These are phyloP conservation scores for Myiozetetes cayanensis DNA, from an alignment of 2,113 vertebrate species.

Conservation along the genomic window DNA sequence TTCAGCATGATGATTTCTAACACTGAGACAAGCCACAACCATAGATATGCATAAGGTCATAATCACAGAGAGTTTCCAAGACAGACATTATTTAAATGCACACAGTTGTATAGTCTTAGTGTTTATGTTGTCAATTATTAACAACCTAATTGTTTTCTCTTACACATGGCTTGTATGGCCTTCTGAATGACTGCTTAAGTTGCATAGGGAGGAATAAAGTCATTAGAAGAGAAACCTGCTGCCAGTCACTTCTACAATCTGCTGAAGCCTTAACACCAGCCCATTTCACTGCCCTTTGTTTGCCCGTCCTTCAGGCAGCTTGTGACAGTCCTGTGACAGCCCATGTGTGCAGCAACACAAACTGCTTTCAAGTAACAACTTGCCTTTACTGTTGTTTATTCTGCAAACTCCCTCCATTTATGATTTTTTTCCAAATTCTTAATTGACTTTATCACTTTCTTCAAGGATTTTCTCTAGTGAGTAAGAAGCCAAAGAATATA, in stretches of 20 bases:
- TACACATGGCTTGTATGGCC: background rate
- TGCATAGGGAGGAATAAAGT: background rate
- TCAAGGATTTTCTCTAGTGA: background rate
- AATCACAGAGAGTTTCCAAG: background rate
- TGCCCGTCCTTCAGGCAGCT: background rate
- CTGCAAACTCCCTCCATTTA: background rate
- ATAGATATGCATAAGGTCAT: background rate
- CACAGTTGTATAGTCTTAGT: background rate
- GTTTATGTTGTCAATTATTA: background rate
- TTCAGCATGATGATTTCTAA: background rate
- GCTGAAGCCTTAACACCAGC: background rate
- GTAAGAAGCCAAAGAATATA: background rate
- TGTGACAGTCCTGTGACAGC: slow-evolving; percentile 31
- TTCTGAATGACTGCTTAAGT: background rate
- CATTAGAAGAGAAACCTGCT: background rate
- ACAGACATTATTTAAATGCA: background rate
- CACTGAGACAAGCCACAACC: background rate
- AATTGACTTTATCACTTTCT: background rate
- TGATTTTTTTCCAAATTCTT: background rate
- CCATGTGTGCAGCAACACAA: background rate
- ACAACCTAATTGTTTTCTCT: background rate
- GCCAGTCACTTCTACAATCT: background rate
- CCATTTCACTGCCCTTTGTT: background rate
- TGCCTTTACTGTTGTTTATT: background rate
- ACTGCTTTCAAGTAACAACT: background rate